A percentile compares a stretch with the other conserved stretches of the same genome.
These are phyloP conservation scores for Furnarius figulus DNA, from an alignment of 2,113 vertebrate species.

Conservation along the genomic window DNA sequence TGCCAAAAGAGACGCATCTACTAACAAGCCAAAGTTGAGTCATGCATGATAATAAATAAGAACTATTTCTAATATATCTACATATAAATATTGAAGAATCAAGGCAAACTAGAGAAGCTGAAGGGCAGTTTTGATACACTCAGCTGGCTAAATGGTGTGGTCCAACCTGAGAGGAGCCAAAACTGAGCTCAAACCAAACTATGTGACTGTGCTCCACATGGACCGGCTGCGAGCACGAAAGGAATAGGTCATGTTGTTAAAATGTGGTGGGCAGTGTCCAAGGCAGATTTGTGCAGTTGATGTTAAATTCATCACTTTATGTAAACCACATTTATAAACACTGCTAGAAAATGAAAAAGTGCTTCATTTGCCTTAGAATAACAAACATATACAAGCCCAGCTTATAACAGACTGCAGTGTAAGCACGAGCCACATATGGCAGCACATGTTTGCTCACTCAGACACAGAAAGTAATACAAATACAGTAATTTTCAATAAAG, in stretches of 20 bases:
- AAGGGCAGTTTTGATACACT: slow-evolving; percentile 33
- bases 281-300: slow-evolving; percentile 62
- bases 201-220: slow-evolving; percentile 53
- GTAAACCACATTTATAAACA: slow-evolving; percentile 71
- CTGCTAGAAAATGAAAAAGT: slow-evolving; percentile 1
- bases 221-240: slow-evolving; percentile 60
- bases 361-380: slow-evolving; percentile 1
- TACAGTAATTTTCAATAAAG: background rate
- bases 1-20: background rate
- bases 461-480: background rate
- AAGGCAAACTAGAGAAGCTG: background rate
- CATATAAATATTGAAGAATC: slow-evolving; percentile 24
- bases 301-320: slow-evolving; percentile 55
- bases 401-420: background rate
- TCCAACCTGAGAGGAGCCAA: slow-evolving; percentile 48
- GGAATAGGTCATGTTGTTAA: slow-evolving; percentile 72
- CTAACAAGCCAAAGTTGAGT: background rate
- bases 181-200: slow-evolving; percentile 66
- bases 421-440: background rate
- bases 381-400: background rate
- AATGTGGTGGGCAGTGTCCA: slow-evolving; percentile 69
- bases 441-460: background rate
- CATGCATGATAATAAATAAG: background rate
- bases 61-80: background rate
- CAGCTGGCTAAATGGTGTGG: slow-evolving; percentile 42